Evolutionary conservation across 2,797 vertebrate species (phyloP).

Genomic region (Lepilemur septentrionalis): DNA sequence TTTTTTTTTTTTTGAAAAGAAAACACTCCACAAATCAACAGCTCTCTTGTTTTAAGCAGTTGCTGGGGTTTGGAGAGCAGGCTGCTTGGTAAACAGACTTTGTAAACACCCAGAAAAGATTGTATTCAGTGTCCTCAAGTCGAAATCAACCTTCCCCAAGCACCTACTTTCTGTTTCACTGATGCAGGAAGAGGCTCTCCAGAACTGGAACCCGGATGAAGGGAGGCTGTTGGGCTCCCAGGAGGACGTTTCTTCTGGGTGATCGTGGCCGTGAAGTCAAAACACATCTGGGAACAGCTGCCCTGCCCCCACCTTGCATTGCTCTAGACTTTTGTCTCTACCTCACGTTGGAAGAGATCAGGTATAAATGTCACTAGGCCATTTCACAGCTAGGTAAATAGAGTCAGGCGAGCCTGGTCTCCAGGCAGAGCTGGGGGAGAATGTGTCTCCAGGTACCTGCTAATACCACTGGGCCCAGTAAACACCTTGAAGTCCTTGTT

Average conservation of each 20-base stretch:
- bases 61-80: slow-evolving; percentile 14
- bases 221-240: not conserved
- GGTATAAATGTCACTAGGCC: not conserved
- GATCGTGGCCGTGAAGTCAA: not conserved
- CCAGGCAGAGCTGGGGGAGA: not conserved
- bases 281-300: not conserved
- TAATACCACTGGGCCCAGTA: not conserved
- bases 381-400: slow-evolving; percentile 14
- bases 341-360: not conserved
- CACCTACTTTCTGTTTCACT: not conserved
- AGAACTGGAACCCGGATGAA: not conserved
- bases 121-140: slow-evolving; percentile 23
- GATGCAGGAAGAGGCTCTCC: not conserved
- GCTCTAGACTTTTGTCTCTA: not conserved
- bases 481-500: not conserved
- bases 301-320: not conserved
- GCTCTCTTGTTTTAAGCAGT: slow-evolving; percentile 62
- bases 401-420: not conserved
- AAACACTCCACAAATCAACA: slow-evolving; percentile 49
- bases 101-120: slow-evolving; percentile 45
- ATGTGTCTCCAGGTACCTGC: not conserved
- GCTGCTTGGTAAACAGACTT: slow-evolving; percentile 35
- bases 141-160: slow-evolving; percentile 4
- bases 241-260: not conserved
- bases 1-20: not conserved